Evolutionary conservation across 1,140 invertebrate species (phyloP).

Genomic region (Argopecten irradians): DNA sequence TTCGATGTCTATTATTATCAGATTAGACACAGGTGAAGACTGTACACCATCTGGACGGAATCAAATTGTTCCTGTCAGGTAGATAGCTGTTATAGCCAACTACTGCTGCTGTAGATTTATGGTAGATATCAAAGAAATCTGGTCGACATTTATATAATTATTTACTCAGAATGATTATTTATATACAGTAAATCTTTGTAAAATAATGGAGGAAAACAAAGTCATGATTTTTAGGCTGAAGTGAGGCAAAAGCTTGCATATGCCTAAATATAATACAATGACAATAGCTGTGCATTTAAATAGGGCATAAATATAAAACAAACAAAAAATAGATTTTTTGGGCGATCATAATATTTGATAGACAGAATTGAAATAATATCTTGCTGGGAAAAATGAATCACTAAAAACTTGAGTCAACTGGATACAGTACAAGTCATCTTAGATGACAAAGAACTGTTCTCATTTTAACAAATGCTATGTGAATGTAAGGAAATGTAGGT

Average conservation of each 20-base stretch:
- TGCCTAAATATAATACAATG: no score
- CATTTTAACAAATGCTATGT: background rate
- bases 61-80: background rate
- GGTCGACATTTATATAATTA: no score
- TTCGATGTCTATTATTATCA: background rate
- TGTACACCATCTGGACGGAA: background rate
- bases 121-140: background rate
- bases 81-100: background rate
- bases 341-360: no score
- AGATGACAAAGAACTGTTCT: background rate
- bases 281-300: no score
- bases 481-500: no score
- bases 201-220: no score
- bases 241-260: no score
- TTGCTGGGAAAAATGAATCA: background rate
- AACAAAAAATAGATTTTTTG: background rate
- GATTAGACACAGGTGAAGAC: slow-evolving; percentile 14
- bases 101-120: background rate
- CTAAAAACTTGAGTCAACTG: background rate
- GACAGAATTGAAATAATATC: background rate
- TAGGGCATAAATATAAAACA: background rate
- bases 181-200: no score
- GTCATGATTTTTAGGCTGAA: no score
- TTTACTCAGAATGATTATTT: no score
- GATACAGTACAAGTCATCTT: background rate